A percentile compares a stretch with the other conserved stretches of the same genome.
Evolutionary conservation across 2,888 invertebrate species (phyloP).

Genomic region (Himalopsyche japonica): DNA sequence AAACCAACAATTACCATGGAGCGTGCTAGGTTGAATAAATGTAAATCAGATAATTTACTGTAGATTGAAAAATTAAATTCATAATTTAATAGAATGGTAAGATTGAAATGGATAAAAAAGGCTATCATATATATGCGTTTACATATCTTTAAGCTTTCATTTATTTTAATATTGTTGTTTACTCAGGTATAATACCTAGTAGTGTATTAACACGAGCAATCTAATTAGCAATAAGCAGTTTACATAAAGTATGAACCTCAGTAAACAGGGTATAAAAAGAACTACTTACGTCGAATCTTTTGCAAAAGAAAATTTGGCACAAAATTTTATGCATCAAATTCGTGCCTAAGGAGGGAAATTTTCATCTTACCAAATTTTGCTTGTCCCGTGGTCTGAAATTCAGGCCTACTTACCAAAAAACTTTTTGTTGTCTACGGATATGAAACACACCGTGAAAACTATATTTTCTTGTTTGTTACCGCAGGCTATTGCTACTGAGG

Average conservation of each 20-base stretch:
- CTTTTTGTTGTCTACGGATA: neutral
- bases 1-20: no score
- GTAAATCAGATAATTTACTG: no score
- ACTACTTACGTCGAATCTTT: neutral
- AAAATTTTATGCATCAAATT: neutral
- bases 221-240: neutral
- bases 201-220: neutral
- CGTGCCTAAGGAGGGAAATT: neutral
- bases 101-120: no score
- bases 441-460: neutral
- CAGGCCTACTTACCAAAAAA: neutral
- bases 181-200: no score
- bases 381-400: neutral
- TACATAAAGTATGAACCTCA: neutral
- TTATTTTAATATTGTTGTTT: no score
- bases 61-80: no score
- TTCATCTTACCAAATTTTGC: neutral
- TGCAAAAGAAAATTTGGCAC: neutral
- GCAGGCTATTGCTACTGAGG: neutral
- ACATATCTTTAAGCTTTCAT: no score
- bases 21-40: no score
- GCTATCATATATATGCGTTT: no score
- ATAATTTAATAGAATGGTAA: no score
- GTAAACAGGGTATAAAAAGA: neutral
- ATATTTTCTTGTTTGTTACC: neutral